These are phyloP conservation scores for Limosa lapponica DNA, from an alignment of 2,797 vertebrate genomes.

Conservation along the genomic window DNA sequence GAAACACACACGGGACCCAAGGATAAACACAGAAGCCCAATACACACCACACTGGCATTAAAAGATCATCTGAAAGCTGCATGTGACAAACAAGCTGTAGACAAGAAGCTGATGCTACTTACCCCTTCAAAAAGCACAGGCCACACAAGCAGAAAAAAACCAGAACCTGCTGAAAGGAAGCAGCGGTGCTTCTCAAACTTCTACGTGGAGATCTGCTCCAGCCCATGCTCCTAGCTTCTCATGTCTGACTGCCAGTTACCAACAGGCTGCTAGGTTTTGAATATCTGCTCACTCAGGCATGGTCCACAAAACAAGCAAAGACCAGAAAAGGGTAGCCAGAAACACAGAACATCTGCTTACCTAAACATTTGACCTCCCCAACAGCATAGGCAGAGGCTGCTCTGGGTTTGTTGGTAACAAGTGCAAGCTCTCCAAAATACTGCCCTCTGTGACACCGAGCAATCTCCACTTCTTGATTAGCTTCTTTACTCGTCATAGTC, in stretches of 20 bases:
- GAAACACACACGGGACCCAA: not conserved
- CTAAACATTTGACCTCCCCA: constrained; percentile 93
- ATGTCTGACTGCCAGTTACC: not conserved
- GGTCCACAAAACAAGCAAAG: not conserved
- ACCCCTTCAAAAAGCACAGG: not conserved
- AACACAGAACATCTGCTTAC: constrained; percentile 77
- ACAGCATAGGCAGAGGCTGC: constrained; percentile 96
- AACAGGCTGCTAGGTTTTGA: not conserved
- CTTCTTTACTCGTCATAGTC: constrained; percentile 91
- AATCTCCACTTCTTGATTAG: constrained; percentile 94
- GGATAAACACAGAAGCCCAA: not conserved
- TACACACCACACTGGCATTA: not conserved
- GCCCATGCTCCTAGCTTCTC: not conserved
- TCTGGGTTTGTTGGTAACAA: constrained; percentile 98
- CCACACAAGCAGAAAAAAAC: not conserved
- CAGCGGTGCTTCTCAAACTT: not conserved
- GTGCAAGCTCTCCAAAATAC: constrained; percentile 97
- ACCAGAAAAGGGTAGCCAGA: not conserved
- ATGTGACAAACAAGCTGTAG: not conserved
- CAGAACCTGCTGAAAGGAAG: not conserved
- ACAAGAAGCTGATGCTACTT: not conserved
- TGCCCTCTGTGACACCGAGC: constrained; percentile 93
- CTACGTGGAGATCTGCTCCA: not conserved
- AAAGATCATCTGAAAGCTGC: not conserved
- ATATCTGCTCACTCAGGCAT: not conserved